These are phyloP conservation scores for Melospiza melodia DNA, from an alignment of 2,113 vertebrate species.

Conservation along the genomic window DNA sequence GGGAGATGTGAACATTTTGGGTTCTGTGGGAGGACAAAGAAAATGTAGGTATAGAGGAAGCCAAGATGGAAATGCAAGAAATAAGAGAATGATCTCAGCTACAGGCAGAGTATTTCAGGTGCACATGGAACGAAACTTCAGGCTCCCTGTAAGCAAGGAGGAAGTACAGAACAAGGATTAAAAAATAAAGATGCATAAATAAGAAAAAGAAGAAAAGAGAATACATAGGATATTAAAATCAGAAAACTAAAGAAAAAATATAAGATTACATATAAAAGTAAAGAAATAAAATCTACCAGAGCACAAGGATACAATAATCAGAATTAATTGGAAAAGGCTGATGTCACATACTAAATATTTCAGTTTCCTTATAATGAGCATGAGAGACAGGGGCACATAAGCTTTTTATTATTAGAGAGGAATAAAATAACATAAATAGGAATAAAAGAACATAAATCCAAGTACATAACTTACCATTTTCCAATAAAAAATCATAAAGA, in stretches of 20 bases:
- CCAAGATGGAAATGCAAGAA: neutral
- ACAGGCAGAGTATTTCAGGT: neutral
- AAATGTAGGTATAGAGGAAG: neutral
- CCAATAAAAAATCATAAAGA: neutral
- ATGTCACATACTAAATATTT: neutral
- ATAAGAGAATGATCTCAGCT: neutral
- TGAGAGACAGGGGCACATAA: neutral
- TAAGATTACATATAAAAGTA: neutral
- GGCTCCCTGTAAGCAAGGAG: neutral
- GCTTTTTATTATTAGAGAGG: neutral
- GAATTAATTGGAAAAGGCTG: neutral
- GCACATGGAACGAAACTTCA: neutral
- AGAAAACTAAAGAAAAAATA: neutral
- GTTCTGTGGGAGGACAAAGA: neutral
- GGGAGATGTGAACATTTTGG: neutral
- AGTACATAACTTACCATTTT: neutral
- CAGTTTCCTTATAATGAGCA: neutral
- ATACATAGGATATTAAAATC: neutral
- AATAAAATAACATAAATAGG: neutral
- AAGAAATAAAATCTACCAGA: neutral
- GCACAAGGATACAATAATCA: neutral
- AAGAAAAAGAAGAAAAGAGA: neutral
- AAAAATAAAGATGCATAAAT: neutral
- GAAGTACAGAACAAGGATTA: neutral
- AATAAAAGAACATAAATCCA: neutral